A percentile compares a stretch with the other conserved stretches of the same genome.
phyloP scores from a whole-genome alignment of 2,797 vertebrate species.

The Pitangus sulphuratus region DNA sequence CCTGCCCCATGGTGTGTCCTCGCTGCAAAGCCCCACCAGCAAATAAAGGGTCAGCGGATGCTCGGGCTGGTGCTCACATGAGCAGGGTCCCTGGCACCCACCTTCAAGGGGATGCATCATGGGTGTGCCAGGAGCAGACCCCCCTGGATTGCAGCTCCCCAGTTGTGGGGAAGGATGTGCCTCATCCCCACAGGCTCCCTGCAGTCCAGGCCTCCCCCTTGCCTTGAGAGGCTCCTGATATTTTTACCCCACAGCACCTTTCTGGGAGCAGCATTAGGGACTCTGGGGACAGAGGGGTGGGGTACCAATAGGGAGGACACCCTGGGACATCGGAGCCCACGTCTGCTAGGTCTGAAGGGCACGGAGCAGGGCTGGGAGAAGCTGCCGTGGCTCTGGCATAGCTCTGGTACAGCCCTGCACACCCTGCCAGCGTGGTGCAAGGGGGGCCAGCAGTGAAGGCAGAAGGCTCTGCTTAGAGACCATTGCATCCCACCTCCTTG shows the following conservation, averaged over 20 bases:
- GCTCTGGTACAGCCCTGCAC: not conserved
- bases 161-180: fast-evolving
- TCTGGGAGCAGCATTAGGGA: not conserved
- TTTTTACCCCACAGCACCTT: not conserved
- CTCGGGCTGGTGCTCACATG: not conserved
- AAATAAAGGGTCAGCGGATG: fast-evolving
- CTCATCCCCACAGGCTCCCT: not conserved
- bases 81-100: not conserved
- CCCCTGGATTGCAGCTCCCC: fast-evolving
- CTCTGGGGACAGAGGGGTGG: not conserved
- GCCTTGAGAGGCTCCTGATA: fast-evolving
- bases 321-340: not conserved
- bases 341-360: not conserved
- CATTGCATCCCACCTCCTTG: not conserved
- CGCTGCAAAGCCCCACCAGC: not conserved
- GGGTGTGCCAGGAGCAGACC: not conserved
- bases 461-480: not conserved
- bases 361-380: not conserved
- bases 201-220: not conserved
- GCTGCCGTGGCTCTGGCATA: not conserved
- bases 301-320: not conserved
- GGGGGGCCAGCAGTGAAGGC: not conserved
- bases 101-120: not conserved
- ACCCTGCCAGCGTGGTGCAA: not conserved
- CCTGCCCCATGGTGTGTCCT: fast-evolving